Conservation (phyloP, 2,113 vertebrate species). For the Cettia cetti region DNA sequence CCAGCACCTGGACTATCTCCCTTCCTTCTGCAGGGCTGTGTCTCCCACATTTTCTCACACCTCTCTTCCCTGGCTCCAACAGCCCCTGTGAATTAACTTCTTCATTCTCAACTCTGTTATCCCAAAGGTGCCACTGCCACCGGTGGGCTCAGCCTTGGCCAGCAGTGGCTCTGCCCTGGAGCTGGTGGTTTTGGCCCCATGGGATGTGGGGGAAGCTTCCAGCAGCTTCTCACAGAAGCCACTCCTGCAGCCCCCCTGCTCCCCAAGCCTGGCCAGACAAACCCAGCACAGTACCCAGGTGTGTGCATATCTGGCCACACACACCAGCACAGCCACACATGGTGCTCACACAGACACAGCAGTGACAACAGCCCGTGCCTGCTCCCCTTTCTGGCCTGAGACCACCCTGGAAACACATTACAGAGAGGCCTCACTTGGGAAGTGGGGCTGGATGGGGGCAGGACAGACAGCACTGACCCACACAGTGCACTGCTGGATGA, state of each 20-base stretch:
- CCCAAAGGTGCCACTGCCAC: background rate
- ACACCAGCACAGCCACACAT: background rate
- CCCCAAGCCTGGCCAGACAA: background rate
- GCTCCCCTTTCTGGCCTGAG: background rate
- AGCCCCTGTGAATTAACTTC: too few relatives aligned
- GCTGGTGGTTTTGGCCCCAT: rapidly evolving
- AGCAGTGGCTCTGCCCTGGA: background rate
- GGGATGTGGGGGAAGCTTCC: background rate
- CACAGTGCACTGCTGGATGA: rapidly evolving
- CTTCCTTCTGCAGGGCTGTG: background rate
- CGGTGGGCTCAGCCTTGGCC: background rate
- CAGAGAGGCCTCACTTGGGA: background rate
- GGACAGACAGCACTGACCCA: background rate
- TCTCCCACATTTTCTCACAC: background rate
- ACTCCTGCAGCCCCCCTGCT: too few relatives aligned
- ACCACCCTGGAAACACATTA: too few relatives aligned
- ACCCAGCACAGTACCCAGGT: background rate
- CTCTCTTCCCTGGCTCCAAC: too few relatives aligned
- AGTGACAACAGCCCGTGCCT: background rate
- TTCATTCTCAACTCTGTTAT: rapidly evolving
- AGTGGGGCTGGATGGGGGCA: background rate
- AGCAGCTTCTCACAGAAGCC: background rate
- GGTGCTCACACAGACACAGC: background rate
- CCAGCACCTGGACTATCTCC: background rate
- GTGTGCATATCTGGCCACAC: background rate